A percentile compares a stretch with the other conserved stretches of the same genome.
These are phyloP conservation scores for Caloenas nicobarica DNA, from an alignment of 2,113 vertebrate genomes.

Conservation along the genomic window DNA sequence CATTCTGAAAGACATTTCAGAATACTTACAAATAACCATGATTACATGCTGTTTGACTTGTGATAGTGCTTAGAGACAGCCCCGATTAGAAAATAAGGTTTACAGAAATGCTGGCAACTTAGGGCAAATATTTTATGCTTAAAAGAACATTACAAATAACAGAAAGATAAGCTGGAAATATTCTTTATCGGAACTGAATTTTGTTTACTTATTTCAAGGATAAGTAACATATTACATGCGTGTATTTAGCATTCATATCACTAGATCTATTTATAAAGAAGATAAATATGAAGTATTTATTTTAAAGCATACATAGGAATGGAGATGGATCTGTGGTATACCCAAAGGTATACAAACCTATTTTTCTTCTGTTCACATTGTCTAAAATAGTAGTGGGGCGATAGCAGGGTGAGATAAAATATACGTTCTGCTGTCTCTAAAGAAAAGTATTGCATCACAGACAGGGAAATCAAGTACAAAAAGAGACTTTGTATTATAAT, in stretches of 20 bases:
- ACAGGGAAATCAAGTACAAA: background rate
- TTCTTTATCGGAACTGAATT: background rate
- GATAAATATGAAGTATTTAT: background rate
- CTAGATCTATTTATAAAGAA: background rate
- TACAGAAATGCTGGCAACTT: background rate
- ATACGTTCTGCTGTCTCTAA: background rate
- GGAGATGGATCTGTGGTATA: background rate
- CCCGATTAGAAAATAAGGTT: background rate
- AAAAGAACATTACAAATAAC: background rate
- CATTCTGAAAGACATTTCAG: background rate
- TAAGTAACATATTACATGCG: background rate
- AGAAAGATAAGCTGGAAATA: background rate
- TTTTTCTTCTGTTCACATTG: background rate
- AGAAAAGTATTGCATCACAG: background rate
- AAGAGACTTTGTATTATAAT: background rate
- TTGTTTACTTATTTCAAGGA: background rate
- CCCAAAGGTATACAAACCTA: background rate
- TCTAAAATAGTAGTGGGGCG: background rate
- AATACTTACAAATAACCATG: background rate
- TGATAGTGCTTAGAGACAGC: background rate
- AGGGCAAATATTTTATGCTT: background rate
- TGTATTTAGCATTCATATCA: background rate
- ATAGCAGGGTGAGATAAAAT: background rate
- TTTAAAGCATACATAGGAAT: background rate
- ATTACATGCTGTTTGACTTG: background rate